A percentile compares a stretch with the other conserved stretches of the same genome.
These are phyloP conservation scores for Syngnathus rostellatus DNA, from an alignment of 2,797 vertebrate genomes.

Conservation along the genomic window DNA sequence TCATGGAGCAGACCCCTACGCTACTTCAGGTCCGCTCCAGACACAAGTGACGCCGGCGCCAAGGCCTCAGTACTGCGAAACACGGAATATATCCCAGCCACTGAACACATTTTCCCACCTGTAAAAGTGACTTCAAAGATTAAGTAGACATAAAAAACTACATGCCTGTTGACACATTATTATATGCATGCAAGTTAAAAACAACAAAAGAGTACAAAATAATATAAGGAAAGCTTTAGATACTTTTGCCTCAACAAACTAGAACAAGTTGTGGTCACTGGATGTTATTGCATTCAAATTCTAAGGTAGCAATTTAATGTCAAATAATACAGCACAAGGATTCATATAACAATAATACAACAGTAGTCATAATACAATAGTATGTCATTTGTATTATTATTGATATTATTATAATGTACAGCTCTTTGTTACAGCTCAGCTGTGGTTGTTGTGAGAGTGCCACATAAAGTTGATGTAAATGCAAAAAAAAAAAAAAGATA, in stretches of 20 bases:
- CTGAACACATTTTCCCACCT: neutral
- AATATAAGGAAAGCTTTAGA: neutral
- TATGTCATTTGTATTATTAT: neutral
- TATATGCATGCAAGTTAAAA: slow-evolving; percentile 56
- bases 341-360: neutral
- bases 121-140: slow-evolving; percentile 14
- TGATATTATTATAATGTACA: neutral
- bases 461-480: neutral
- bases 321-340: neutral
- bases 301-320: neutral
- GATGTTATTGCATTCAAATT: slow-evolving; percentile 25
- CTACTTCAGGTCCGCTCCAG: slow-evolving; percentile 83
- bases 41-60: slow-evolving; percentile 61
- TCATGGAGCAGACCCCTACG: slow-evolving; percentile 94
- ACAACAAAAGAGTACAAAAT: slow-evolving; percentile 20
- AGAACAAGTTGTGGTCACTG: slow-evolving; percentile 30
- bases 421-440: neutral
- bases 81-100: neutral
- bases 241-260: slow-evolving; percentile 23
- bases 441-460: neutral
- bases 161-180: slow-evolving; percentile 52
- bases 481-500: neutral
- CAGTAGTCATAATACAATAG: neutral
- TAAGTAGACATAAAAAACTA: slow-evolving; percentile 32
- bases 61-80: no score